A percentile compares a stretch with the other conserved stretches of the same genome.
These are phyloP conservation scores for Carcinoscorpius rotundicauda DNA, from an alignment of 1,140 invertebrate genomes.

Conservation along the genomic window DNA sequence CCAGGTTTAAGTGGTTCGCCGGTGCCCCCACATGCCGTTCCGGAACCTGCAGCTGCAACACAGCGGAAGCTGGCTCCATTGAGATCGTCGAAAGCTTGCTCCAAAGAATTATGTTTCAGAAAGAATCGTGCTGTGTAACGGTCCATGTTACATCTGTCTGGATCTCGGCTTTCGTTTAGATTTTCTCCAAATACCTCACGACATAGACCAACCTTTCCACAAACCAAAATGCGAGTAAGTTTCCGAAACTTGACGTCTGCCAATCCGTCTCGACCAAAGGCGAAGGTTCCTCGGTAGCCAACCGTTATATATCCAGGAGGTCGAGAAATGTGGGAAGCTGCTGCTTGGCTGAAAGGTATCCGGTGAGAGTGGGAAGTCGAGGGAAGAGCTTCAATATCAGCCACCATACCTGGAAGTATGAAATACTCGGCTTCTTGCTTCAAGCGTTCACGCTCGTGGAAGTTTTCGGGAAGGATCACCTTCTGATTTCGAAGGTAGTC, in stretches of 20 bases:
- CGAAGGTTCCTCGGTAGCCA: constrained; percentile 99
- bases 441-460: constrained; percentile 81
- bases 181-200: constrained; percentile 92
- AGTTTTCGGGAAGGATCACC: constrained; percentile 85
- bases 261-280: constrained; percentile 92
- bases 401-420: constrained; percentile 52
- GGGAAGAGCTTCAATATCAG: constrained; percentile 11
- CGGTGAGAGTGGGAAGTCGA: constrained; percentile 17
- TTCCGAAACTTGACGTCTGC: constrained; percentile 98
- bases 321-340: constrained; percentile 5
- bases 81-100: constrained; percentile 96
- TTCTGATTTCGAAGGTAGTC: constrained; percentile 87
- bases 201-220: constrained; percentile 78
- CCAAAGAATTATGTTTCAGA: constrained; percentile 93
- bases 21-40: constrained; percentile 60
- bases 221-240: constrained; percentile 88
- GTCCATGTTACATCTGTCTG: constrained; percentile 79
- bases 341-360: constrained; percentile 36
- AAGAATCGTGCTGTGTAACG: constrained; percentile 97
- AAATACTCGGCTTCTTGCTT: constrained; percentile 81
- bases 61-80: constrained; percentile 76
- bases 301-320: constrained; percentile 72
- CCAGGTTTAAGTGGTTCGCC: constrained; percentile 76
- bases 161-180: constrained; percentile 93
- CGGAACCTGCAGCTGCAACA: constrained; percentile 67